Evolutionary conservation across 2,888 invertebrate species (phyloP), one percentile per base, ranked within the genome.

Genomic region (Pediacus dermestoides): DNA sequence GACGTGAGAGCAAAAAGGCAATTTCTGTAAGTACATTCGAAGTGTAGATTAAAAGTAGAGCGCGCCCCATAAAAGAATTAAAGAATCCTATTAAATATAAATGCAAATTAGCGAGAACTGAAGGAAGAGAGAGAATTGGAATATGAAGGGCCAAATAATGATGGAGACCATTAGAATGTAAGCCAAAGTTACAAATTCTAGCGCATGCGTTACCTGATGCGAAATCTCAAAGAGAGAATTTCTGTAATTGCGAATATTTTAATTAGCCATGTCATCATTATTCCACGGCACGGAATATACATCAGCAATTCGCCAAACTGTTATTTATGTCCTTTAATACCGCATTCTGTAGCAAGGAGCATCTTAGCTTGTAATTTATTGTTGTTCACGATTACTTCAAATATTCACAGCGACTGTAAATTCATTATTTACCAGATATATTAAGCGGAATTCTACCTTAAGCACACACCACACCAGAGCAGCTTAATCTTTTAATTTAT

Each of bases 201-300:
- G n/a, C n/a, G n/a, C n/a, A n/a, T n/a, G n/a, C n/a, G n/a, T n/a
- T n/a, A n/a, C n/a, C n/a, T n/a, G n/a, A n/a, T n/a, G n/a, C n/a
- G n/a, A n/a, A n/a, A n/a, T n/a, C n/a, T n/a, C n/a, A n/a, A n/a
- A n/a, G n/a, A n/a, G n/a, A n/a, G n/a, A n/a, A n/a, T n/a, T n/a
- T 46, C 52, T 44, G 46, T 53, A 55, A 58, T 59, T 56, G 58
- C 58, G 52, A 60, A 23, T 23, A 23, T 61, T 61, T 62, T 59
- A 61, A 62, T 62, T 61, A 61, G 58, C 53, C 51, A 54, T 48
- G 60, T 60, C 60, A 61, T 61, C 59, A 58, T 55, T 57, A 57
- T 53, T 52, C 49, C 43, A 35, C 44, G 53, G 52, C 56, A 48
- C 55, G 42, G 23, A 23, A 23, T 23, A 23, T 23, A 23, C 23